Base-by-base conservation (phyloP, 2,888 invertebrate species). In the Linyphia triangularis region DNA sequence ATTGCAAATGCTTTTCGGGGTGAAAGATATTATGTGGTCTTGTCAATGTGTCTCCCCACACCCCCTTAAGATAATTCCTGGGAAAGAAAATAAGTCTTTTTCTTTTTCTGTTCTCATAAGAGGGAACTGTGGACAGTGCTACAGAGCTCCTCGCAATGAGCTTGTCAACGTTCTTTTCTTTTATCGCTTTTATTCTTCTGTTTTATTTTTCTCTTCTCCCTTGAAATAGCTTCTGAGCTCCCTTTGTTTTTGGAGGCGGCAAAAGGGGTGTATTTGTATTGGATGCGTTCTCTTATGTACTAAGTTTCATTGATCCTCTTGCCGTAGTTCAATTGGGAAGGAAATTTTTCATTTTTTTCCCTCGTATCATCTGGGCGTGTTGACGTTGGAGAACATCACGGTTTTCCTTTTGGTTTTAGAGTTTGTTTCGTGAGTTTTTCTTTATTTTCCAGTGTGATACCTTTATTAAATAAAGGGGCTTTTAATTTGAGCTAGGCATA, bases 171-270 rank as follows among this genome's bases (percentile, higher is more conserved):
- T 13, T 59, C 59, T 43, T 26, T 9, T 51, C 22, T 43, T 43
- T 82, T 72, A 72, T 72, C 63, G 40, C 63, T 61, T 43, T 72
- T 59, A 26, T 37, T 77, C 37, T 61, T 40, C 26, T 59, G 72
- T 69, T 22, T 72, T 59, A 37, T 72, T 59, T 37, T 51, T 63
- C 72, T 37, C 24, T 69, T 57, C 69, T 81, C 59, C 72, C 82
- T 82, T 72, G 61, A 72, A 82, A 81, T 81, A 81, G 81, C 57
- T 37, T 26, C 69, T 33, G 70, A 57, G 59, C 37, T 24, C 63
- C 40, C 61, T 79, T 79, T 79, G 79, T 79, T 79, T 79, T 63
- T 28, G 26, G 59, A 63, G 63, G 77, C 63, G 43, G 61, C 24
- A 24, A 63, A 63, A 30, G 30, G 70, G 43, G 43, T 70, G 43